Conservation (phyloP, 2,888 invertebrate genomes). For the Macrophya alboannulata region DNA sequence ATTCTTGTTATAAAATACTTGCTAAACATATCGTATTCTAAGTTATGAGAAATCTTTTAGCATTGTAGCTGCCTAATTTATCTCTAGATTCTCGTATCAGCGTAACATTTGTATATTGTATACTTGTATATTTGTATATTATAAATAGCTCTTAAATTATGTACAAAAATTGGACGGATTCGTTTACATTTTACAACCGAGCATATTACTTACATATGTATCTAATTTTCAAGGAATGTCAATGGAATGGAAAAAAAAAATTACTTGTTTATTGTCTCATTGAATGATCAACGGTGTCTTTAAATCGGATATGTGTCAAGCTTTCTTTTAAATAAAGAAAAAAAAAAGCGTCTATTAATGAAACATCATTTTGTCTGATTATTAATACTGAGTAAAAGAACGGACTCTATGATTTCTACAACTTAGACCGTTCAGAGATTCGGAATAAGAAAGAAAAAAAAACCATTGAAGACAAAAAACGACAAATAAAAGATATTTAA, state of each 20-base stretch:
- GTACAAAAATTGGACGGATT: slow-evolving; percentile 58
- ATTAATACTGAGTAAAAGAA: neutral
- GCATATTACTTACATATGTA: slow-evolving; percentile 1
- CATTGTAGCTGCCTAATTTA: neutral
- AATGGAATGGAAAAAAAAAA: neutral
- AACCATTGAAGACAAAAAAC: neutral
- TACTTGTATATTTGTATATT: slow-evolving; percentile 40
- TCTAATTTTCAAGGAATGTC: neutral
- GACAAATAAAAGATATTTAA: neutral
- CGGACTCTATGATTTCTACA: neutral
- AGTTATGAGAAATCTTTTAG: neutral
- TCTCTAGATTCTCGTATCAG: neutral
- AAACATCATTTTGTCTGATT: neutral
- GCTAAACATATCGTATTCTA: neutral
- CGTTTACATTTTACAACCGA: slow-evolving; percentile 48
- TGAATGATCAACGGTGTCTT: neutral
- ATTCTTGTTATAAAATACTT: neutral
- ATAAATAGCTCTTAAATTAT: slow-evolving; percentile 56
- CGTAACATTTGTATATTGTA: neutral
- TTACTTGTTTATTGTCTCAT: neutral
- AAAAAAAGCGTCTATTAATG: neutral
- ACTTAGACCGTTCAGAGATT: neutral
- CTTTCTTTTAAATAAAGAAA: slow-evolving; percentile 35
- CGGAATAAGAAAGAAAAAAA: neutral
- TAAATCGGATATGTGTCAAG: neutral